Conservation (phyloP, 2,888 invertebrate genomes). For the Thera britannica region DNA sequence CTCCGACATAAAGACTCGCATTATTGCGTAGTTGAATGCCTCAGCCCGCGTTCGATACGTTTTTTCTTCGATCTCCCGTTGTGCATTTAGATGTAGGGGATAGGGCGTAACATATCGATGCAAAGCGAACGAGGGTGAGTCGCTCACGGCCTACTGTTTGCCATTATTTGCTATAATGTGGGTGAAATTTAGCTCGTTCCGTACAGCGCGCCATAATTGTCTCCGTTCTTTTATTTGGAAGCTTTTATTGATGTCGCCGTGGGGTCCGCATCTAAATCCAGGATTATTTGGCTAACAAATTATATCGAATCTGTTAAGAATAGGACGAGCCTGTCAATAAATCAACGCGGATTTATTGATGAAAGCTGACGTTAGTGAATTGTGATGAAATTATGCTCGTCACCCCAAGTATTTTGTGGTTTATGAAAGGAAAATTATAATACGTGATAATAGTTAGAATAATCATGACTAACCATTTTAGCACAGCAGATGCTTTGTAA, state of each 20-base stretch:
- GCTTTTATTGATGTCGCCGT: constrained; percentile 60
- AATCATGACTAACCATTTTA: constrained; percentile 32
- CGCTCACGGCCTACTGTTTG: constrained; percentile 74
- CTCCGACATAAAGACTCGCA: constrained; percentile 80
- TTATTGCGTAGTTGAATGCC: constrained; percentile 70
- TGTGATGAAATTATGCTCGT: constrained; percentile 56
- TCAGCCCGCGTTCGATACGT: constrained; percentile 60
- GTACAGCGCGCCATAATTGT: constrained; percentile 76
- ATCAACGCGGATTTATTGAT: constrained; percentile 79
- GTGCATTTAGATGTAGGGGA: constrained; percentile 81
- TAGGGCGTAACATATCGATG: constrained; percentile 77
- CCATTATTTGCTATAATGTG: constrained; percentile 83
- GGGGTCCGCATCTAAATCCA: constrained; percentile 72
- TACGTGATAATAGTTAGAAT: constrained; percentile 38
- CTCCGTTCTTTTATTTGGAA: constrained; percentile 72
- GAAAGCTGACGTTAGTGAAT: constrained; percentile 66
- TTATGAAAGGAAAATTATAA: constrained; percentile 46
- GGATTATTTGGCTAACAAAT: constrained; percentile 85
- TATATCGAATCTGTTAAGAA: constrained; percentile 80
- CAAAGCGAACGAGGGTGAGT: constrained; percentile 70
- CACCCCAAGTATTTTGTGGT: constrained; percentile 52
- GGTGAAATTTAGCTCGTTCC: constrained; percentile 81
- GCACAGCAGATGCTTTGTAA: constrained; percentile 20
- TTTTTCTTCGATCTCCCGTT: constrained; percentile 75
- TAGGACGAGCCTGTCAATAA: constrained; percentile 79